Base-by-base conservation (phyloP, 2,797 vertebrate species). In the Tachyglossus aculeatus region DNA sequence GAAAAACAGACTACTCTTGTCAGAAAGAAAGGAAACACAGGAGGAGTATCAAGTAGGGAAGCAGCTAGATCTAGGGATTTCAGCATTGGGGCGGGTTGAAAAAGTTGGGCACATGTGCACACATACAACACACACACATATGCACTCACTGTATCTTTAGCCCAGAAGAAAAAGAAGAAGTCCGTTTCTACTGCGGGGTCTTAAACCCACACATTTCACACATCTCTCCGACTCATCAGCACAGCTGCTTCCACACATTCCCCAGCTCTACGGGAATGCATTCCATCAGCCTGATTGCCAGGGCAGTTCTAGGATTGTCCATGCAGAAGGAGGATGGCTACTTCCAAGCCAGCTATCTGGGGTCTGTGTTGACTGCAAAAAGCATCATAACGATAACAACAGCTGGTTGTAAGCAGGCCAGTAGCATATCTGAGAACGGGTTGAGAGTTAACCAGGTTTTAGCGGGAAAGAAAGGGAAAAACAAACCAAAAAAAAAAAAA, bases 1-100 rank as follows among this genome's bases (percentile, higher is more conserved):
- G 74, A 86, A 88, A 87, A 90, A 85, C 55, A 86, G 68, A 81
- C 72, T 71, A 83, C 66, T 84, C 83, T 83, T 81, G 84, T 88
- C 88, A 59, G 62, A 75, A 75, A 65, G 71, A 77, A 78, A 81
- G 9, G 40, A 81, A 78, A 64, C 40, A 39, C 18, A 73, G 68
- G 63, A 45, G 29, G 50, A 72, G 53, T 12, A 31, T 58, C 66
- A 19, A 21, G 3, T 5, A 27, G 33, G 64, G 51, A 21, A 21
- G 9, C 9, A 6, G 24, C 9, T 3, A 27, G 40, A 6, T 8
- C 4, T 4, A 1, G 41, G 25, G 55, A 5, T 0, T 21, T n/a
- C n/a, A n/a, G n/a, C n/a, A n/a, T n/a, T n/a, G n/a, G n/a, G n/a
- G n/a, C n/a, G n/a, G n/a, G n/a, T n/a, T n/a, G n/a, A n/a, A n/a